Evolutionary conservation across 2,113 vertebrate genomes (phyloP), one percentile per base, ranked within the genome.

Genomic region (Orcinus orca): DNA sequence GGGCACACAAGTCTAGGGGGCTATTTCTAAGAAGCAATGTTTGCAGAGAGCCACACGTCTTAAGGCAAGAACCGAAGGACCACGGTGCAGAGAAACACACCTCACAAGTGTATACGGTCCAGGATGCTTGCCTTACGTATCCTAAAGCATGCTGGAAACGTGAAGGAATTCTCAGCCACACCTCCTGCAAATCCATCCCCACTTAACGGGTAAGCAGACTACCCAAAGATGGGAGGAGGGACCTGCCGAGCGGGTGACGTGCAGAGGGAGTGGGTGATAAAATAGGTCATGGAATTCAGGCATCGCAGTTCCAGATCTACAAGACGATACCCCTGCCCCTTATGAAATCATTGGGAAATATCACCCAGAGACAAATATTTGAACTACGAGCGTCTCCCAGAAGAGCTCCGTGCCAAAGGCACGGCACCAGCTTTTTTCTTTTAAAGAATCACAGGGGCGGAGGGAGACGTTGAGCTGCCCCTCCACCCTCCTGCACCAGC

Each of bases 311-410:
- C 90, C 83, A 21, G 92, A 71, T 44, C 3, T 55, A 73, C 3
- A 79, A 90, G 80, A 96, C 41, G 88, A 81, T 11, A 70, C 1
- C 60, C 53, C 31, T 96, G 90, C 79, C 23, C 55, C 81, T 92
- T 83, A 79, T 0, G 14, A 86, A 97, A 86, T 63, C 47, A 71
- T 25, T 70, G n/a, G 47, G 70, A 90, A 95, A 89, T 76, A 85
- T 9, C 44, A 93, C 50, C 77, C 86, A 93, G 41, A 91, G 55
- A 93, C 90, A 86, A 96, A 85, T 70, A 55, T 60, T 47, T 85
- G 60, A 62, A 91, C n/a, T 63, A 62, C 17, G 44, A 96, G 67
- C 26, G 12, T 77, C 82, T 94, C 82, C 81, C 47, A 67, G 71
- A 95, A 85, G 50, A 65, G 14, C 6, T 55, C 17, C 25, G 47